These are phyloP conservation scores for Steinernema feltiae DNA, from an alignment of 1,140 invertebrate species.

Conservation along the genomic window DNA sequence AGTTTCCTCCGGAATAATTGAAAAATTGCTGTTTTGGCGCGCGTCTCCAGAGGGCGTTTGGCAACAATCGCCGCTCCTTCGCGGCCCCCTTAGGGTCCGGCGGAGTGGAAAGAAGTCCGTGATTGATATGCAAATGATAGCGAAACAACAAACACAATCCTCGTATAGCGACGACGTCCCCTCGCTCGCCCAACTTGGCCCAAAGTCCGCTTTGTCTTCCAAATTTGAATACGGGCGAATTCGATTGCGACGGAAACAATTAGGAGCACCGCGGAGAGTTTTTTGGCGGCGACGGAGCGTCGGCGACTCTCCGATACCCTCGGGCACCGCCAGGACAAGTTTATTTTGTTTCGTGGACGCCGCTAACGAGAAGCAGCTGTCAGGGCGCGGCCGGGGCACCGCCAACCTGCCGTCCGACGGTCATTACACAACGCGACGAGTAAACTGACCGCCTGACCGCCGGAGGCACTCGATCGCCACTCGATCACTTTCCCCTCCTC, in stretches of 20 bases:
- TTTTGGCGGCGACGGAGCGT: not conserved
- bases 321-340: not conserved
- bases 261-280: not conserved
- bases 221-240: not conserved
- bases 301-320: no score
- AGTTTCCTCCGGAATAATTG: not conserved
- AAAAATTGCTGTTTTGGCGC: slow-evolving; percentile 8
- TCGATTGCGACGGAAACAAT: slow-evolving; percentile 5
- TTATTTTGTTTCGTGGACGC: not conserved
- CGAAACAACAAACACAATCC: not conserved
- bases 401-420: not conserved
- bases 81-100: not conserved
- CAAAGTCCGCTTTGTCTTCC: not conserved
- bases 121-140: slow-evolving; percentile 4
- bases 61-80: not conserved
- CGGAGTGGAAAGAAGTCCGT: not conserved
- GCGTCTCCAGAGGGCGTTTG: not conserved
- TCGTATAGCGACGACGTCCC: not conserved
- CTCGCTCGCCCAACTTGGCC: not conserved
- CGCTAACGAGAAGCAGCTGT: slow-evolving; percentile 3
- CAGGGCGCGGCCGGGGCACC: not conserved
- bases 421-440: slow-evolving; percentile 6
- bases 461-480: no score
- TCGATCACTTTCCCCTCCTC: not conserved
- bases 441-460: not conserved